phyloP scores from a whole-genome alignment of 1,140 invertebrate species.

The Gyrodactylus bullatarudis region DNA sequence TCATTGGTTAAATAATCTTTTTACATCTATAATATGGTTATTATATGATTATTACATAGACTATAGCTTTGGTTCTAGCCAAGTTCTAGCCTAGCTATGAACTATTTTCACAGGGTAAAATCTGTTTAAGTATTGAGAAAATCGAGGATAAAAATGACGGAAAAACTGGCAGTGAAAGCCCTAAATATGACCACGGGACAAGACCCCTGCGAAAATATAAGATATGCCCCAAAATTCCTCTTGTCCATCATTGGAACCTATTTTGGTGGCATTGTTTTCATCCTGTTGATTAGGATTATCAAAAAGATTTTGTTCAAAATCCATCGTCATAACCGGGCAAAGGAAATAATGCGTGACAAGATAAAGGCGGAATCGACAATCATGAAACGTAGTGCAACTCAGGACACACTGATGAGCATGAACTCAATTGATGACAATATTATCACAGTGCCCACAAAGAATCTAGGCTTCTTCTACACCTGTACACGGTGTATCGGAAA shows the following conservation, averaged over 20 bases:
- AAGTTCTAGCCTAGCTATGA: too few species aligned
- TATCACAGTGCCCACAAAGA: background rate
- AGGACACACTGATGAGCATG: background rate
- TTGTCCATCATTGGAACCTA: background rate
- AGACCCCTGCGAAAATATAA: background rate
- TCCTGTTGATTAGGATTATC: background rate
- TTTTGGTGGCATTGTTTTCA: background rate
- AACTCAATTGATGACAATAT: background rate
- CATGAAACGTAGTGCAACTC: background rate
- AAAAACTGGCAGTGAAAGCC: too few species aligned
- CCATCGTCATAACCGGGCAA: background rate
- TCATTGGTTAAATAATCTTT: too few species aligned
- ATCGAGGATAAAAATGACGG: too few species aligned
- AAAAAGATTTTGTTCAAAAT: background rate
- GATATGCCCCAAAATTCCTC: background rate
- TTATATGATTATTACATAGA: too few species aligned
- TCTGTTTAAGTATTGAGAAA: too few species aligned
- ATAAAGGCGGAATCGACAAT: background rate
- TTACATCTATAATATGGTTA: too few species aligned
- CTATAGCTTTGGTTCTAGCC: too few species aligned
- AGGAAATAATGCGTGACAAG: background rate
- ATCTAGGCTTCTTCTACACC: background rate
- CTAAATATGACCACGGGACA: background rate
- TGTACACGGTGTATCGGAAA: background rate
- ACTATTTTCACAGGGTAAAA: too few species aligned